phyloP scores from a whole-genome alignment of 2,888 invertebrate species.

The Drosophila ezoana region DNA sequence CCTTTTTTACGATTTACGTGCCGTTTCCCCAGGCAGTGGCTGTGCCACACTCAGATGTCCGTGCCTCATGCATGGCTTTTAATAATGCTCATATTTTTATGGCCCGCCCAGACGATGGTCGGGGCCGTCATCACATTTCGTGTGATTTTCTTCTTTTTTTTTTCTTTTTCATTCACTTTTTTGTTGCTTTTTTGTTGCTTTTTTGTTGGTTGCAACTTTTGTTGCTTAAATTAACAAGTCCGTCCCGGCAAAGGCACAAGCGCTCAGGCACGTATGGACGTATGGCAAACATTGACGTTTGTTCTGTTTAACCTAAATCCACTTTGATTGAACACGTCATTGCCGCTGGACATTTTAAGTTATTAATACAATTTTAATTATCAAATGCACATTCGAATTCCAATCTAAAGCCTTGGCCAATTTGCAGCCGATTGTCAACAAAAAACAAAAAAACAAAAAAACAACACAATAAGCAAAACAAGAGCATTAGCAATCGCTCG shows the following conservation, averaged over 20 bases:
- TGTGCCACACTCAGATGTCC: constrained; percentile 39
- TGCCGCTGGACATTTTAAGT: constrained; percentile 64
- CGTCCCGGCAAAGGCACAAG: constrained; percentile 16
- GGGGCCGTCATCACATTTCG: constrained; percentile 69
- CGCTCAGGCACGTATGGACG: constrained; percentile 10
- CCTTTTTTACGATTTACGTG: constrained; percentile 79
- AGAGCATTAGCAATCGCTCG: constrained; percentile 43
- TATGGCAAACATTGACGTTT: constrained; percentile 62
- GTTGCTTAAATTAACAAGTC: constrained; percentile 74
- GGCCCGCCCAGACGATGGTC: constrained; percentile 49
- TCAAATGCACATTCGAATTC: constrained; percentile 51
- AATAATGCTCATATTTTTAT: constrained; percentile 79
- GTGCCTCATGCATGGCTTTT: constrained; percentile 68
- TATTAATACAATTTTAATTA: constrained; percentile 77
- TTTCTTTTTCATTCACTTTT: no score
- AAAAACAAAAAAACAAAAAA: constrained; percentile 14
- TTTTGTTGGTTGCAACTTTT: constrained; percentile 62
- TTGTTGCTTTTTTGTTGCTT: constrained; percentile 23
- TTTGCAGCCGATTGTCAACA: constrained; percentile 14
- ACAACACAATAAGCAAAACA: constrained; percentile 32
- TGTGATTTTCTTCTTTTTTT: constrained; percentile 53
- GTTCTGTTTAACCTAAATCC: constrained; percentile 61
- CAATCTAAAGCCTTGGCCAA: constrained; percentile 28
- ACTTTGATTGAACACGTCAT: constrained; percentile 54
- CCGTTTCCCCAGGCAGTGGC: constrained; percentile 65